phyloP scores from a whole-genome alignment of 2,113 vertebrate genomes.

The Athene noctua region DNA sequence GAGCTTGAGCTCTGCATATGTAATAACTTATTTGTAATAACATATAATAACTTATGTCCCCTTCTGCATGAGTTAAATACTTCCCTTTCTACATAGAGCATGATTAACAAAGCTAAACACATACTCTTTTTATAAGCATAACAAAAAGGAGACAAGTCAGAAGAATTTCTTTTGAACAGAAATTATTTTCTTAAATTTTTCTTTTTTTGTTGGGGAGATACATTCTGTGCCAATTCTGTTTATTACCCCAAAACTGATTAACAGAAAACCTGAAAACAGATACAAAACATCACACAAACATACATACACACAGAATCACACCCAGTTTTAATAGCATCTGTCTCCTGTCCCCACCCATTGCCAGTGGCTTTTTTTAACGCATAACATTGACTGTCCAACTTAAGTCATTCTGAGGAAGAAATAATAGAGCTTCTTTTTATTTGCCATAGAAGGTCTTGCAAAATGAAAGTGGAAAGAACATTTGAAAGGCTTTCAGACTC shows the following conservation, averaged over 20 bases:
- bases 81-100: background rate
- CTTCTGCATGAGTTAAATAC: background rate
- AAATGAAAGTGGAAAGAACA: background rate
- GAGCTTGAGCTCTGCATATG: background rate
- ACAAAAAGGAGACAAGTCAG: background rate
- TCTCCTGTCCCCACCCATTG: background rate
- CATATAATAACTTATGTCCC: background rate
- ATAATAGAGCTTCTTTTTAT: background rate
- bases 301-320: background rate
- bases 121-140: background rate
- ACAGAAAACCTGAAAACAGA: background rate
- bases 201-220: background rate
- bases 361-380: background rate
- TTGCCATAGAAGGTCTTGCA: background rate
- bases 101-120: background rate
- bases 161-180: background rate
- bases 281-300: background rate
- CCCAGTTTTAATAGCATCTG: background rate
- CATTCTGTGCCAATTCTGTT: accelerated
- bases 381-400: background rate
- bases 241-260: background rate
- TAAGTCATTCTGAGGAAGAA: background rate
- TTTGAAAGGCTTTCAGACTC: background rate
- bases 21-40: background rate
- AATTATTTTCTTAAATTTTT: background rate